Conservation (phyloP, 2,888 invertebrate genomes). For the Sussaba pulchella region DNA sequence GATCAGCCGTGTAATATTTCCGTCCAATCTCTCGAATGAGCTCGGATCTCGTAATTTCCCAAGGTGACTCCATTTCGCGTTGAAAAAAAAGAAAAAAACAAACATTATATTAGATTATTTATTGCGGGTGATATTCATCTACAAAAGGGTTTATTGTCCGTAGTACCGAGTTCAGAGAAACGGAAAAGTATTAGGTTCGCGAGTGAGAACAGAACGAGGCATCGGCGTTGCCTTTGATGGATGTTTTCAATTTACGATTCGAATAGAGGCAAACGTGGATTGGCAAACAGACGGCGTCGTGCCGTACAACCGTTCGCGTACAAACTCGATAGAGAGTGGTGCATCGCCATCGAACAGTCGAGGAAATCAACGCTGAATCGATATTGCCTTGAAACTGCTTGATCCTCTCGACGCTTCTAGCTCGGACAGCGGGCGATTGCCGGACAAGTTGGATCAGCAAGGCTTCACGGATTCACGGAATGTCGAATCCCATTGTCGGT, state of each 20-base stretch:
- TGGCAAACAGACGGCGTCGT: conserved; percentile 45
- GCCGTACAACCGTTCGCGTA: neutral
- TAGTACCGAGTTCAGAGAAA: too few species aligned
- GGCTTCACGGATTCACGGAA: conserved; percentile 41
- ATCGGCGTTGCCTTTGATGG: conserved; percentile 67
- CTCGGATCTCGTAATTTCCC: conserved; percentile 49
- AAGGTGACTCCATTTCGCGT: neutral
- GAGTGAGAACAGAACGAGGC: conserved; percentile 6
- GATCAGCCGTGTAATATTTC: conserved; percentile 73
- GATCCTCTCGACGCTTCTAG: conserved; percentile 19
- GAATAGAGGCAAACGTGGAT: conserved; percentile 48
- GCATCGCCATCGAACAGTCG: conserved; percentile 36
- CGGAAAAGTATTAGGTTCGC: neutral
- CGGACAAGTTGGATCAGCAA: conserved; percentile 31
- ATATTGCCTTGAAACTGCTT: conserved; percentile 41
- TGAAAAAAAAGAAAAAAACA: conserved; percentile 10
- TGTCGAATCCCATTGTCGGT: conserved; percentile 47
- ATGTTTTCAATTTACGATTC: conserved; percentile 73
- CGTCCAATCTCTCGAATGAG: conserved; percentile 71
- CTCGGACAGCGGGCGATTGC: conserved; percentile 9
- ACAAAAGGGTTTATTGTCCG: too few species aligned
- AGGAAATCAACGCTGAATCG: conserved; percentile 51
- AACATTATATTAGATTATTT: neutral
- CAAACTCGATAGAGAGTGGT: conserved; percentile 19
- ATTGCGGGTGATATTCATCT: neutral